These are phyloP conservation scores for Aleiodes alternator DNA, from an alignment of 2,888 invertebrate species.

Conservation along the genomic window DNA sequence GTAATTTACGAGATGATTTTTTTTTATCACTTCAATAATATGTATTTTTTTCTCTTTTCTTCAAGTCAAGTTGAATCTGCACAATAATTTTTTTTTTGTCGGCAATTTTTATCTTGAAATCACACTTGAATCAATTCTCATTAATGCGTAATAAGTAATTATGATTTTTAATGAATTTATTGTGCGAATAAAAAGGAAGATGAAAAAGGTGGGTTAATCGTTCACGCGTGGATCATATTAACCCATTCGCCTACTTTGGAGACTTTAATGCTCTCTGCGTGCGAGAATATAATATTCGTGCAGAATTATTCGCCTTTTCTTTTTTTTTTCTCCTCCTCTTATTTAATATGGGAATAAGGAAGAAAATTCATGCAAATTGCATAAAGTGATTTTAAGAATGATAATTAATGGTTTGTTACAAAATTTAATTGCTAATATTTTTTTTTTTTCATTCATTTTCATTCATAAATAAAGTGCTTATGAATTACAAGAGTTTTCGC, in stretches of 20 bases:
- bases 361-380: neutral
- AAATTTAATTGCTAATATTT: neutral
- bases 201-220: constrained; percentile 27
- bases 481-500: too few species aligned
- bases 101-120: neutral
- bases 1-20: constrained; percentile 15
- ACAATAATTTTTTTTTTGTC: neutral
- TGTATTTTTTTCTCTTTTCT: too few species aligned
- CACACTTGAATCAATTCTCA: neutral
- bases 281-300: too few species aligned
- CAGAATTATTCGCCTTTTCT: neutral
- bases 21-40: too few species aligned
- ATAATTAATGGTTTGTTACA: neutral
- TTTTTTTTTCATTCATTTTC: too few species aligned
- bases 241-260: constrained; percentile 41
- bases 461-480: too few species aligned
- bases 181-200: constrained; percentile 2
- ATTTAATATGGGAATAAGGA: neutral
- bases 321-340: too few species aligned
- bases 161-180: constrained; percentile 21
- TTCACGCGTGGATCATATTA: constrained; percentile 36
- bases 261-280: too few species aligned
- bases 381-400: neutral
- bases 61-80: too few species aligned
- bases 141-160: neutral